Base-by-base conservation (phyloP, 1,140 invertebrate species). In the Musca vetustissima region DNA sequence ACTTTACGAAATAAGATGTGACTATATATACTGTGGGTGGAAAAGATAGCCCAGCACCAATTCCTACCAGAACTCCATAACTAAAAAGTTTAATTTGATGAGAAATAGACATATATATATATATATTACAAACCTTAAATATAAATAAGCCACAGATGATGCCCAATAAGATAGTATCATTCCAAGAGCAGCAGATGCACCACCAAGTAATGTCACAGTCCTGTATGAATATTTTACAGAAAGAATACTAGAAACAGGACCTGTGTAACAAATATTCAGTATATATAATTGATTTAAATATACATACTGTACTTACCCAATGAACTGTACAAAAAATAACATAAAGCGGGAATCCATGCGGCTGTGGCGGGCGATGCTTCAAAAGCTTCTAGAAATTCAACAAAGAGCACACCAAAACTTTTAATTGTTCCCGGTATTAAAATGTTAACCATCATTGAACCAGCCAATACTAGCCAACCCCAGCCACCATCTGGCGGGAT, bases 1-100 rank as follows among this genome's bases (percentile, higher is more conserved):
- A 84, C 61, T 89, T 88, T 1, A 93, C 88, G 80, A 96, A 96
- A 80, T 96, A 96, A 50, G 92, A 91, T 9, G 92, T 94, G 50
- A 95, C 92, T 73, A 95, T 93, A 77, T 95, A 93, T n/a, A 96
- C 92, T 0, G 93, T 94, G 25, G 93, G 93, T 4, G 93, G 92
- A 81, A 93, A 93, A 0, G 91, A 89, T 28, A 93, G 82, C 0
- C 92, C 92, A 8, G 92, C 92, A 7, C 92, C 92, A 52, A 88
- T 88, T 53, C 92, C 92, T n/a, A 93, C 91, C 61, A 93, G 83
- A 14, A 92, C 85, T 52, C 92, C 92, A 84, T 92, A 93, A 83
- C 92, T 93, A 77, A 53, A 64, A 36, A n/a, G n/a, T n/a, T n/a
- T n/a, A n/a, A n/a, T 49, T 24, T 49, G n/a, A n/a, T n/a, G 17